Evolutionary conservation across 2,888 invertebrate genomes (phyloP).

Genomic region (Encarsia formosa): DNA sequence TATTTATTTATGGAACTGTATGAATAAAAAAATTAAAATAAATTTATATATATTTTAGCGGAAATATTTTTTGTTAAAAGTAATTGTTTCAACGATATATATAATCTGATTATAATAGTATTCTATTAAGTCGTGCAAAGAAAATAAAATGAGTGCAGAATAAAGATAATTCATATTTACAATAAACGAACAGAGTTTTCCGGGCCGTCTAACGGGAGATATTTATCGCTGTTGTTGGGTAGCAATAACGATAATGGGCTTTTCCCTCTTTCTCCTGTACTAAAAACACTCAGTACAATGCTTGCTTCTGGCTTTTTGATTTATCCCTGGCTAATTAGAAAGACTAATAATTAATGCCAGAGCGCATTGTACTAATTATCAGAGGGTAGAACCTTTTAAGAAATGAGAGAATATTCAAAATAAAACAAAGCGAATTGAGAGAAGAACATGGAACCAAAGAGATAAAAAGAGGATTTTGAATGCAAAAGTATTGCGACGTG

Average conservation of each 20-base stretch:
- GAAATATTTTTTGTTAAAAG: too few relatives aligned
- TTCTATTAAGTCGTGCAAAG: too few relatives aligned
- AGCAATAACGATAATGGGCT: slow-evolving; percentile 51
- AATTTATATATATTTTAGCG: too few relatives aligned
- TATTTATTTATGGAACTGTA: too few relatives aligned
- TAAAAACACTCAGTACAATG: background rate
- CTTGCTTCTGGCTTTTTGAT: slow-evolving; percentile 42
- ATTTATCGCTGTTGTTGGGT: slow-evolving; percentile 51
- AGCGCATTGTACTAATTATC: slow-evolving; percentile 52
- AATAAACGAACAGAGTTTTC: slow-evolving; percentile 45
- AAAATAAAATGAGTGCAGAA: background rate
- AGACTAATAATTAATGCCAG: slow-evolving; percentile 51
- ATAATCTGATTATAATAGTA: too few relatives aligned
- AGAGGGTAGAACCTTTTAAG: slow-evolving; percentile 51
- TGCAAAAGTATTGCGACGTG: background rate
- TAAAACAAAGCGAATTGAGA: slow-evolving; percentile 40
- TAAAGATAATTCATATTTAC: slow-evolving; percentile 38
- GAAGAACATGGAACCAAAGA: background rate
- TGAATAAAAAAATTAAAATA: too few relatives aligned
- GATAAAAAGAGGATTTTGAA: too few relatives aligned
- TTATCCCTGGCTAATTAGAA: slow-evolving; percentile 51
- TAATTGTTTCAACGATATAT: too few relatives aligned
- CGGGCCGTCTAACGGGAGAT: slow-evolving; percentile 38
- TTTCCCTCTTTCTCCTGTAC: slow-evolving; percentile 29
- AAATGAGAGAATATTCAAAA: slow-evolving; percentile 52